A percentile compares a stretch with the other conserved stretches of the same genome.
phyloP scores from a whole-genome alignment of 1,140 invertebrate genomes.

The Drosophila hydei region DNA sequence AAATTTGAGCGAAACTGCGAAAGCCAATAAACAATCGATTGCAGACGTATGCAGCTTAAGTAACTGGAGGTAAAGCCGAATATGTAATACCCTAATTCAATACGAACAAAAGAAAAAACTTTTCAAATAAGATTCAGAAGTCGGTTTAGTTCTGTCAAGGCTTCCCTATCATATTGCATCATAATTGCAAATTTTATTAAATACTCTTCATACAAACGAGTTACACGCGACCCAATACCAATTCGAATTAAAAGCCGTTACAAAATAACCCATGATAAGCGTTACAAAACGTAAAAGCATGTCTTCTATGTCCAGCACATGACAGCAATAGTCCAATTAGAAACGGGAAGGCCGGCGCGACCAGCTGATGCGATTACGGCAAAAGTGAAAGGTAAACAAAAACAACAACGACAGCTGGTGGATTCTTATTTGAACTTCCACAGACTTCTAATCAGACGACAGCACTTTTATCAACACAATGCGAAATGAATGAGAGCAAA shows the following conservation, averaged over 20 bases:
- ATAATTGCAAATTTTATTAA: background rate
- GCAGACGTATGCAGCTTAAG: constrained; percentile 4
- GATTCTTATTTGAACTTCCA: constrained; percentile 28
- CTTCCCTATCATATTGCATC: too few species aligned
- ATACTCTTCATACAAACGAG: background rate
- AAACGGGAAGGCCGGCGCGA: constrained; percentile 13
- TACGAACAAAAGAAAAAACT: too few species aligned
- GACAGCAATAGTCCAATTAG: constrained; percentile 30
- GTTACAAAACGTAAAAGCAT: background rate
- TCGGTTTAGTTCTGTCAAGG: too few species aligned
- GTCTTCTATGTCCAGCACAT: background rate
- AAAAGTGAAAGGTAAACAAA: constrained; percentile 63
- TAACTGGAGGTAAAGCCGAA: background rate
- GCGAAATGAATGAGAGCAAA: background rate
- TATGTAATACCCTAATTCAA: constrained; percentile 7
- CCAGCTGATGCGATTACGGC: constrained; percentile 52
- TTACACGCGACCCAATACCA: constrained; percentile 1
- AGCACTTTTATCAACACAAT: constrained; percentile 17
- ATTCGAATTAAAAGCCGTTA: background rate
- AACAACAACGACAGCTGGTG: constrained; percentile 21
- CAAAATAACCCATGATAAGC: background rate
- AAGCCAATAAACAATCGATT: constrained; percentile 17
- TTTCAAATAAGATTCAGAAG: too few species aligned
- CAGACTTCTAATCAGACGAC: constrained; percentile 24
- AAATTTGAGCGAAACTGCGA: constrained; percentile 11